Evolutionary conservation across 2,888 invertebrate genomes (phyloP).

Genomic region (Lasioglossum malachurum): DNA sequence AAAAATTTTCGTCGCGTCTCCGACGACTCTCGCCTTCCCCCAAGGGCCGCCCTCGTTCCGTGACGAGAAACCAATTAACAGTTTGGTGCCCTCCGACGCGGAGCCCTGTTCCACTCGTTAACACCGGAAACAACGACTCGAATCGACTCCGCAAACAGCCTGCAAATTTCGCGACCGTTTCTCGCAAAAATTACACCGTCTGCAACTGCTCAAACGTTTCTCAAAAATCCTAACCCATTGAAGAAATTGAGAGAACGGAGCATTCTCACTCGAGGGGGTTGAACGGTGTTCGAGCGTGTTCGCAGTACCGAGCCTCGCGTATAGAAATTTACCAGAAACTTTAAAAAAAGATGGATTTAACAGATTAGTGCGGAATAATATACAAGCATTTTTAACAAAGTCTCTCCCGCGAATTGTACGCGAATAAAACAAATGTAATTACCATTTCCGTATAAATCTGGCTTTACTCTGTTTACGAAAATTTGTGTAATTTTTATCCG

Average conservation of each 20-base stretch:
- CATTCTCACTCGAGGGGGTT: background rate
- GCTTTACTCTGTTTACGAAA: background rate
- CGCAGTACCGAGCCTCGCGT: too few relatives aligned
- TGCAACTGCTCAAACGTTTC: background rate
- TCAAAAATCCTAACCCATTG: background rate
- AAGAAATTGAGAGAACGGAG: too few relatives aligned
- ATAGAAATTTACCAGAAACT: too few relatives aligned
- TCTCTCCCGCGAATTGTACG: background rate
- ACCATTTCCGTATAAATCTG: background rate
- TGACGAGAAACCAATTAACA: constrained; percentile 11
- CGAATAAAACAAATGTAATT: background rate
- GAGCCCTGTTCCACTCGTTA: background rate
- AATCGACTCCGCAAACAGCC: background rate
- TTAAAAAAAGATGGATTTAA: background rate
- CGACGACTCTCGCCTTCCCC: background rate
- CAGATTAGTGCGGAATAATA: background rate
- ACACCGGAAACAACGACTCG: constrained; percentile 11
- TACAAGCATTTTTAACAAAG: background rate
- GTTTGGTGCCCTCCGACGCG: background rate
- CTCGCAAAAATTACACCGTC: background rate
- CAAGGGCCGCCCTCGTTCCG: background rate
- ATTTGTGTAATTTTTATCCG: background rate
- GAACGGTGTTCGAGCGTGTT: too few relatives aligned
- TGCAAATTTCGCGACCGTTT: background rate
- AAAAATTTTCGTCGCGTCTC: constrained; percentile 11